Conservation (phyloP, 2,113 vertebrate species). For the Cavia porcellus region DNA sequence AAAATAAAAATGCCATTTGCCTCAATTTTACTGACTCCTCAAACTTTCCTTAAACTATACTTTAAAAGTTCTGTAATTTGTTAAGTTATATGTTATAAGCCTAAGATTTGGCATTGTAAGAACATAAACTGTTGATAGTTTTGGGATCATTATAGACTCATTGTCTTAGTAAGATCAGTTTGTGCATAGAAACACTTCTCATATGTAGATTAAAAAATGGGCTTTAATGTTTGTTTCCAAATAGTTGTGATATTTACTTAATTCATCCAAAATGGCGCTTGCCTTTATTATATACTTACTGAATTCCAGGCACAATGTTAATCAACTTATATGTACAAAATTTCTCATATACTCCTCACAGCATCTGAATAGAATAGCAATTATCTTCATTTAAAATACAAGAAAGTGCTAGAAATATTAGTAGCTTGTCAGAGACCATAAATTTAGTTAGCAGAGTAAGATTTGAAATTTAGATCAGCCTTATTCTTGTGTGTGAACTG, state of each 20-base stretch:
- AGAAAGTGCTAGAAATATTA: slow-evolving; percentile 54
- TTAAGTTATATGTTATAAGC: background rate
- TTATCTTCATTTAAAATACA: background rate
- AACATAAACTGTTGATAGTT: slow-evolving; percentile 9
- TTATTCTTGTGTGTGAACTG: slow-evolving; percentile 42
- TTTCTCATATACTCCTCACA: slow-evolving; percentile 3
- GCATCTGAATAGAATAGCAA: background rate
- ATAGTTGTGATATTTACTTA: background rate
- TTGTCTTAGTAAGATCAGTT: too few relatives aligned
- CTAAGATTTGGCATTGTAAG: background rate
- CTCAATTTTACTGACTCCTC: background rate
- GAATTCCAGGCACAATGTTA: background rate
- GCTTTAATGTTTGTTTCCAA: background rate
- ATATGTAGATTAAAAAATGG: slow-evolving; percentile 27
- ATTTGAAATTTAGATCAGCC: slow-evolving; percentile 36
- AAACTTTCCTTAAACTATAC: background rate
- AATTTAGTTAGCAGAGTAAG: background rate
- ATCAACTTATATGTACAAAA: slow-evolving; percentile 29
- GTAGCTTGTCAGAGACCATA: background rate
- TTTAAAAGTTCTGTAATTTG: background rate
- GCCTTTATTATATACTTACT: background rate
- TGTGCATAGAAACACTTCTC: background rate
- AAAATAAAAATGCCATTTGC: slow-evolving; percentile 40
- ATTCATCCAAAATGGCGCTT: background rate
- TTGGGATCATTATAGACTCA: background rate